Percentiles rank a stretch among this genome's conserved stretches.
These are phyloP conservation scores for Papilio polyxenes DNA, from an alignment of 1,140 invertebrate genomes.

Conservation along the genomic window DNA sequence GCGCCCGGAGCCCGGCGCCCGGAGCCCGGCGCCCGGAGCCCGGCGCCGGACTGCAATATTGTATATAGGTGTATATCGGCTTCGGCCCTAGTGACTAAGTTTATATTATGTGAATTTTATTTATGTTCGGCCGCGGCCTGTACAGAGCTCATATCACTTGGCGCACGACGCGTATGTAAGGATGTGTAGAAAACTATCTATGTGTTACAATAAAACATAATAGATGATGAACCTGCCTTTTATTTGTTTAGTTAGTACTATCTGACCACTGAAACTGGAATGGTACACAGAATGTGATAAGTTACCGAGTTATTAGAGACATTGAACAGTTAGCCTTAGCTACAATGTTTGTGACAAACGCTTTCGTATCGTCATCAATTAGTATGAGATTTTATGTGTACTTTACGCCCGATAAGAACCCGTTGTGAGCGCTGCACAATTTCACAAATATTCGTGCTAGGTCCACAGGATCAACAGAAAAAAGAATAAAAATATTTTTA, in stretches of 20 bases:
- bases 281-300: no score
- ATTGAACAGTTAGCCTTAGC: no score
- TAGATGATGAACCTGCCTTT: constrained; percentile 61
- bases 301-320: no score
- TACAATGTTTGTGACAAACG: no score
- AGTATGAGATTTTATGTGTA: no score
- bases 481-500: no score
- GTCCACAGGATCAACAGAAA: no score
- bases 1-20: constrained; percentile 41
- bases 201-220: constrained; percentile 78
- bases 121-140: constrained; percentile 65
- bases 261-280: no score
- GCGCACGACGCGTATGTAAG: constrained; percentile 69
- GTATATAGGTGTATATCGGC: constrained; percentile 53
- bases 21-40: constrained; percentile 47
- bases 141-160: constrained; percentile 77
- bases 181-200: constrained; percentile 77
- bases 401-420: no score
- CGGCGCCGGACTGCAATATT: constrained; percentile 42
- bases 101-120: constrained; percentile 73
- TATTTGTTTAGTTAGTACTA: constrained; percentile 43
- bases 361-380: no score
- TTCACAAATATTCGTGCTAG: no score
- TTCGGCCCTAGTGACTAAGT: constrained; percentile 53
- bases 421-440: no score